Conservation (phyloP, 2,888 invertebrate species). For the Caenorhabditis wallacei region DNA sequence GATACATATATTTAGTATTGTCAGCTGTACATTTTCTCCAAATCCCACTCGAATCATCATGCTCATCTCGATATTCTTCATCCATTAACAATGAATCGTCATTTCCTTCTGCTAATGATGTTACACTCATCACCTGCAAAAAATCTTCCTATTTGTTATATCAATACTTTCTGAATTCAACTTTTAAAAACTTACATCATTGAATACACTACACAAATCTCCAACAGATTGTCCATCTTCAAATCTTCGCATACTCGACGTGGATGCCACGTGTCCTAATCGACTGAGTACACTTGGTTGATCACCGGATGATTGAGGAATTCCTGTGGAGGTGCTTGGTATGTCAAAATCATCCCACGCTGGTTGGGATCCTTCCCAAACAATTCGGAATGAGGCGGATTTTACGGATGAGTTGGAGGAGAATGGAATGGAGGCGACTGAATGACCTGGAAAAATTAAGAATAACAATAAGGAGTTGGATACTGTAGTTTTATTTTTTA, state of each 20-base stretch:
- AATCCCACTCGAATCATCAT: conserved; percentile 47
- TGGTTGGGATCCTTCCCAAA: conserved; percentile 74
- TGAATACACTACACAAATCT: conserved; percentile 74
- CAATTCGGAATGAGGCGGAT: conserved; percentile 72
- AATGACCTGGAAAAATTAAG: conserved; percentile 57
- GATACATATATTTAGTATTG: conserved; percentile 76
- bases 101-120: conserved; percentile 56
- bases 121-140: conserved; percentile 67
- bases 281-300: conserved; percentile 52
- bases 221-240: conserved; percentile 66
- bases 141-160: neutral
- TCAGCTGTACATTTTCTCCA: conserved; percentile 71
- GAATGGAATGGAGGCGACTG: conserved; percentile 48
- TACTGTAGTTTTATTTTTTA: too few relatives aligned
- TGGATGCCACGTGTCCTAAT: conserved; percentile 54
- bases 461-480: too few relatives aligned
- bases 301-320: neutral
- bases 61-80: conserved; percentile 50
- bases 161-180: too few relatives aligned
- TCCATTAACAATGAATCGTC: conserved; percentile 52
- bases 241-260: conserved; percentile 42
- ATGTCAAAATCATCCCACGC: conserved; percentile 75
- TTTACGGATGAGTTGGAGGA: conserved; percentile 63
- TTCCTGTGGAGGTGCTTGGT: conserved; percentile 27
- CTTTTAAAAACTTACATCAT: conserved; percentile 74